Evolutionary conservation across 2,113 vertebrate genomes (phyloP).

Genomic region (Globicephala melas): DNA sequence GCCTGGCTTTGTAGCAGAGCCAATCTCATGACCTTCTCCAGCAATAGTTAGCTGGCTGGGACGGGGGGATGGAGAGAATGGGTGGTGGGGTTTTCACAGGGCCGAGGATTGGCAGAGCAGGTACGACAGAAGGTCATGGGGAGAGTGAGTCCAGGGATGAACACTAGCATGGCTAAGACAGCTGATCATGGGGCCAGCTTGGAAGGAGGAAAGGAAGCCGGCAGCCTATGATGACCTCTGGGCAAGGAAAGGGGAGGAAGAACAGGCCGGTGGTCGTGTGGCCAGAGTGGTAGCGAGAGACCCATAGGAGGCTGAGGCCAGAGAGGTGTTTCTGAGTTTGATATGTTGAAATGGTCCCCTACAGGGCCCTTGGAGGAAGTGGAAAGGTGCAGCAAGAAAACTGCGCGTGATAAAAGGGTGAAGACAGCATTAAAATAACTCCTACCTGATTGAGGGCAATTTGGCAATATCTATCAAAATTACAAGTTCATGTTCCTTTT

Average conservation of each 20-base stretch:
- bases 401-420: background rate
- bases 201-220: background rate
- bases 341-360: background rate
- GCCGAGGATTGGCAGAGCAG: conserved; percentile 33
- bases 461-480: background rate
- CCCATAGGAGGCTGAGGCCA: background rate
- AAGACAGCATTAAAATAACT: background rate
- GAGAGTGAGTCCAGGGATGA: background rate
- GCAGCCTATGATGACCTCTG: background rate
- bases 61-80: background rate
- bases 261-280: background rate
- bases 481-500: background rate
- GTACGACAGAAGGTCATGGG: background rate
- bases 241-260: background rate
- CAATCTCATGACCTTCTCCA: conserved; percentile 63
- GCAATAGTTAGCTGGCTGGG: conserved; percentile 15
- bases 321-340: background rate
- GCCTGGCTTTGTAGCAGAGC: conserved; percentile 39
- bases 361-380: background rate
- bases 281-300: background rate
- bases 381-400: background rate
- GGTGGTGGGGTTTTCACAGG: background rate
- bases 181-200: background rate
- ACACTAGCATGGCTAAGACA: background rate
- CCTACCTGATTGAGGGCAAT: background rate